phyloP scores from a whole-genome alignment of 1,140 invertebrate species.

The Neodiprion fabricii region DNA sequence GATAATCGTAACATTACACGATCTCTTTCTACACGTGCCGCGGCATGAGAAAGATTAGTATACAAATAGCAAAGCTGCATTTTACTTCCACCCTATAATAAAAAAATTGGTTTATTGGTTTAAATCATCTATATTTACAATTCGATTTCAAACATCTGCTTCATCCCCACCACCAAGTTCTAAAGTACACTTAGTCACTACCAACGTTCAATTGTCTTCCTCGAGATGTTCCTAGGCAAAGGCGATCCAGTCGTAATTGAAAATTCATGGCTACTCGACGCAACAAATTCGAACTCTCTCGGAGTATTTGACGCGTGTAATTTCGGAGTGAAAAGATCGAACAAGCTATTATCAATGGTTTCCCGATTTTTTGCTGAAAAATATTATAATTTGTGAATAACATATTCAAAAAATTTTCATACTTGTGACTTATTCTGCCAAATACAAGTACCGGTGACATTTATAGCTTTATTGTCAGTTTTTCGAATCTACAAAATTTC shows the following conservation, averaged over 20 bases:
- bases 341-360: too few relatives aligned
- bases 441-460: constrained; percentile 24
- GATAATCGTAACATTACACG: not conserved
- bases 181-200: not conserved
- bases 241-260: not conserved
- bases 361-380: not conserved
- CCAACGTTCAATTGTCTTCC: not conserved
- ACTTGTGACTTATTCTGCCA: not conserved
- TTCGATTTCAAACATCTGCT: constrained; percentile 5
- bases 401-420: not conserved
- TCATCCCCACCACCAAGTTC: not conserved
- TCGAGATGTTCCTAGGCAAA: not conserved
- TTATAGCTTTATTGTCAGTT: constrained; percentile 20
- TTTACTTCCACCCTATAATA: not conserved
- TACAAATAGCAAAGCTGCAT: not conserved
- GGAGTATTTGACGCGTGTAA: too few relatives aligned
- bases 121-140: constrained; percentile 8
- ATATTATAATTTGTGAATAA: not conserved
- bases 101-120: not conserved
- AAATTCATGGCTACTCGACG: not conserved
- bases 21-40: not conserved
- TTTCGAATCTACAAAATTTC: constrained; percentile 28
- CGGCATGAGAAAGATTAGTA: not conserved
- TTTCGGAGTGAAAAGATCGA: too few relatives aligned
- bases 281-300: not conserved